phyloP scores from a whole-genome alignment of 2,888 invertebrate genomes.

The Heteromurus nitidus region DNA sequence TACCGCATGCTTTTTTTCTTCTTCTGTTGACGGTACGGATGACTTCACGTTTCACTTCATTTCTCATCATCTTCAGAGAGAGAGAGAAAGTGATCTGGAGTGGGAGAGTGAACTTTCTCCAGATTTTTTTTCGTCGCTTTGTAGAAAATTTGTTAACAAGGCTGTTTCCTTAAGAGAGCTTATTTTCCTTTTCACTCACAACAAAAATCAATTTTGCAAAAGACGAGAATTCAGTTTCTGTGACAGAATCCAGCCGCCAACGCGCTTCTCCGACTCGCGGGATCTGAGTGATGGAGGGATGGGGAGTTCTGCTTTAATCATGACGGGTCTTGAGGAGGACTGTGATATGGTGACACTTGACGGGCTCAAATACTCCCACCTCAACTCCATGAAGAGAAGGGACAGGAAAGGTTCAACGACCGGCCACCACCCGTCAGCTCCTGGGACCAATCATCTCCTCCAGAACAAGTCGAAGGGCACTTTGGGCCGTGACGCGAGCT shows the following conservation, averaged over 20 bases:
- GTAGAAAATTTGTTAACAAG: no score
- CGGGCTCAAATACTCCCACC: slow-evolving; percentile 49
- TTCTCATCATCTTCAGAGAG: no score
- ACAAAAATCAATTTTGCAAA: not conserved
- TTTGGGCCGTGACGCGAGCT: slow-evolving; percentile 64
- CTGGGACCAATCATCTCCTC: slow-evolving; percentile 62
- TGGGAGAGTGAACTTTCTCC: no score
- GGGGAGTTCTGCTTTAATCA: slow-evolving; percentile 58
- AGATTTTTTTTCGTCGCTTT: no score
- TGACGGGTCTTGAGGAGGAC: slow-evolving; percentile 49
- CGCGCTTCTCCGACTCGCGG: slow-evolving; percentile 85
- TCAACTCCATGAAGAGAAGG: slow-evolving; percentile 66
- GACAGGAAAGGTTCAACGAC: slow-evolving; percentile 56
- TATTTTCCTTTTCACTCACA: not conserved
- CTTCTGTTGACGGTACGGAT: not conserved
- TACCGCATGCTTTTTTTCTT: not conserved
- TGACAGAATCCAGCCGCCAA: slow-evolving; percentile 90
- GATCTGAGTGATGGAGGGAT: slow-evolving; percentile 70
- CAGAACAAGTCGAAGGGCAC: slow-evolving; percentile 61
- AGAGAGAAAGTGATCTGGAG: no score
- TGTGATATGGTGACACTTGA: slow-evolving; percentile 58
- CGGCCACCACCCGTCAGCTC: slow-evolving; percentile 45
- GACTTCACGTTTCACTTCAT: not conserved
- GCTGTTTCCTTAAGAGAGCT: no score
- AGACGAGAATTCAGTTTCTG: slow-evolving; percentile 83